Evolutionary conservation across 2,113 vertebrate species (phyloP).

Genomic region (Halcyon malimbica): DNA sequence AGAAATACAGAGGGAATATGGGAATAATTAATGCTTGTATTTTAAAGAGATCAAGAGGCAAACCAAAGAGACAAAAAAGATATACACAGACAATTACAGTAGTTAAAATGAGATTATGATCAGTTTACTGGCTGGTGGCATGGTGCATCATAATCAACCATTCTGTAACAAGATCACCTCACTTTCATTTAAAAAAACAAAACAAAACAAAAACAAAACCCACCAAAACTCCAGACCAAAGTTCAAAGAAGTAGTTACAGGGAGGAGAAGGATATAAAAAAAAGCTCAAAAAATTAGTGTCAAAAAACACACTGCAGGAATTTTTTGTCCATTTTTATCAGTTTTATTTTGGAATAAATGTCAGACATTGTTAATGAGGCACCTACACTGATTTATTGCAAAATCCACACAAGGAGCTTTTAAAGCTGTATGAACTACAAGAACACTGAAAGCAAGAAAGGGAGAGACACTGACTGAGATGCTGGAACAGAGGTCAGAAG

Average conservation of each 20-base stretch:
- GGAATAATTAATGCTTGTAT: background rate
- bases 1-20: background rate
- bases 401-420: background rate
- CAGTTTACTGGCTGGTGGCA: background rate
- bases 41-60: background rate
- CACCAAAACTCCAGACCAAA: background rate
- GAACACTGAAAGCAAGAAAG: background rate
- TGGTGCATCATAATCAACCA: background rate
- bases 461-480: background rate
- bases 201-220: background rate
- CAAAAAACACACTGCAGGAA: background rate
- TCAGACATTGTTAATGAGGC: background rate
- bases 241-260: background rate
- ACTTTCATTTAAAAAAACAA: background rate
- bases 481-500: background rate
- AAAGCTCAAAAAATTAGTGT: background rate
- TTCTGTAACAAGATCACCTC: background rate
- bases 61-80: background rate
- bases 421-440: background rate
- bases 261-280: background rate
- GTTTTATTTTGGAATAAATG: background rate
- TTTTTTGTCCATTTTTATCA: background rate
- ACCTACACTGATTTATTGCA: background rate
- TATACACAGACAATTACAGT: background rate
- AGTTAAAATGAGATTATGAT: background rate